Evolutionary conservation across 2,113 vertebrate genomes (phyloP), one percentile per base, ranked within the genome.

Genomic region (Mixornis gularis): DNA sequence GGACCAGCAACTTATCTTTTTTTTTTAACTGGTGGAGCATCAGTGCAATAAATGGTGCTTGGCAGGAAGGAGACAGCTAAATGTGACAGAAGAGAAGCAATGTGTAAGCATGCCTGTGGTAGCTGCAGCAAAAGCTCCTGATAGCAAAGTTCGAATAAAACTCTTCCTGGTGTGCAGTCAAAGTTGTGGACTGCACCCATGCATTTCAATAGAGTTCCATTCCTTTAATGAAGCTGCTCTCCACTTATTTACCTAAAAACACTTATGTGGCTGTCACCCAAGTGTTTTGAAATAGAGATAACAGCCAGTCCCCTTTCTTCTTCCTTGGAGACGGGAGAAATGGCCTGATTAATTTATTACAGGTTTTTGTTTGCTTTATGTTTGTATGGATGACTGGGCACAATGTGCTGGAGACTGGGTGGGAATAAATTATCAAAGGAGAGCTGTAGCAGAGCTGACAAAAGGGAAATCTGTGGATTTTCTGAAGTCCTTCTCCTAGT

Each of bases 341-440:
- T 82, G 30, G 41, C 3, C 87, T 91, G 71, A 91, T 96, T 94
- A 95, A 95, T 96, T 94, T 92, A 94, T 95, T 92, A 84, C 48
- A 86, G 59, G 34, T 2, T 82, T 92, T 87, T 92, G 63, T 95
- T 94, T 93, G 70, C 18, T 94, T 90, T 94, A 74, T 85, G 56
- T 85, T 85, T 77, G 29, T 40, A 83, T 80, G 82, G 79, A 90
- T 95, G 90, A 73, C 64, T 85, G 60, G 59, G 68, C 82, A 80
- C 79, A 93, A 90, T 51, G 51, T 85, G 63, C 79, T 73, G 64
- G 71, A 88, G 64, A 55, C 59, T 59, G 17, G 34, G 17, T 79
- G 48, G 69, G 87, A 95, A 95, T 95, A 95, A 95, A 86, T 94
- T 92, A 86, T 90, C 82, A 83, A 93, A 91, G 56, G 27, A 78